Percentiles rank a stretch among this genome's conserved stretches.
These are phyloP conservation scores for Phocides pigmalion DNA, from an alignment of 1,140 invertebrate species.

Conservation along the genomic window DNA sequence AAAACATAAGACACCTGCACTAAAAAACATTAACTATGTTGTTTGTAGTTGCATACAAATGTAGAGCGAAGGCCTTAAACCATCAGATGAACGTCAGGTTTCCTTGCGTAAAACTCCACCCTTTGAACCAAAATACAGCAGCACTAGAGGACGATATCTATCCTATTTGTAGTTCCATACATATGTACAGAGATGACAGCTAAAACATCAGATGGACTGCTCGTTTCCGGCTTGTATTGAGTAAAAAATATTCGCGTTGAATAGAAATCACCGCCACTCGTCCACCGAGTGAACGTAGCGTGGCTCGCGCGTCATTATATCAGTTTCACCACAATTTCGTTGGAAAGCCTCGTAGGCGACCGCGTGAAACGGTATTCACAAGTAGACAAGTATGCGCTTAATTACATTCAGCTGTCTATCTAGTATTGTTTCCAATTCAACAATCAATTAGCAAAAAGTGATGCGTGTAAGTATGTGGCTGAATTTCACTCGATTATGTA, in stretches of 20 bases:
- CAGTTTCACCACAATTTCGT: conserved; percentile 75
- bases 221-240: not conserved
- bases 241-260: conserved; percentile 16
- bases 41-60: too few relatives aligned
- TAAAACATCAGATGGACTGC: not conserved
- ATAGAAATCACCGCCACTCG: conserved; percentile 42
- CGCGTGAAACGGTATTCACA: conserved; percentile 70
- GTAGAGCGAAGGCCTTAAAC: too few relatives aligned
- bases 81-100: too few relatives aligned
- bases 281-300: conserved; percentile 35
- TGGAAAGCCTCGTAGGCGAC: conserved; percentile 69
- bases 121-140: too few relatives aligned
- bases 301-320: conserved; percentile 61
- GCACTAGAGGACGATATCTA: too few relatives aligned
- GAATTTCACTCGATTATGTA: conserved; percentile 42
- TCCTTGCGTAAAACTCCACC: too few relatives aligned
- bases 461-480: conserved; percentile 40
- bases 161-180: too few relatives aligned
- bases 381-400: conserved; percentile 63
- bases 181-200: too few relatives aligned
- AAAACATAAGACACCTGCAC: too few relatives aligned
- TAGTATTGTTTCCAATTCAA: conserved; percentile 64
- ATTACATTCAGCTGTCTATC: conserved; percentile 72
- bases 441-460: conserved; percentile 58
- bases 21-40: too few relatives aligned